phyloP scores from a whole-genome alignment of 2,888 invertebrate genomes.

The Busseola fusca region DNA sequence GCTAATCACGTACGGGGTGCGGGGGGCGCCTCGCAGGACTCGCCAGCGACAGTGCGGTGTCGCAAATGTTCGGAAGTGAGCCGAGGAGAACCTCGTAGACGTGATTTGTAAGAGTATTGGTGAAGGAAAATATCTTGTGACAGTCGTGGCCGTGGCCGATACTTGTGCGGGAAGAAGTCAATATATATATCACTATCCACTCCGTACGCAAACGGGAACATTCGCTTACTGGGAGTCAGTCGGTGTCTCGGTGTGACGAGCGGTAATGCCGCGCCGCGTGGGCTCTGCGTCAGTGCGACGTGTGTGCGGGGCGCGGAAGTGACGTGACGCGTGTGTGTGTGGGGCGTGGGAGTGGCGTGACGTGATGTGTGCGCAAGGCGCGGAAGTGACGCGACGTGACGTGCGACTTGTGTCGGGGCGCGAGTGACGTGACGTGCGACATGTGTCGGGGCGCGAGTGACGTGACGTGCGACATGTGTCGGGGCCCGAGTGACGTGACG shows the following conservation, averaged over 20 bases:
- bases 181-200: neutral
- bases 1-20: slow-evolving; percentile 11
- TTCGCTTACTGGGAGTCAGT: neutral
- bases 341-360: too few relatives aligned
- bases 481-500: too few relatives aligned
- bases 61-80: slow-evolving; percentile 9
- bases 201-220: neutral
- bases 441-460: neutral
- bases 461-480: neutral
- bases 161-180: neutral
- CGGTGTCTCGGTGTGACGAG: neutral
- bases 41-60: slow-evolving; percentile 16
- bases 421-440: too few relatives aligned
- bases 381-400: too few relatives aligned
- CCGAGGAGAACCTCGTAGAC: neutral
- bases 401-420: too few relatives aligned
- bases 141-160: neutral
- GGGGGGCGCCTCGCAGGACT: slow-evolving; percentile 11
- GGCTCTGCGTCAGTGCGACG: neutral
- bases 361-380: neutral
- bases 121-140: neutral
- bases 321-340: too few relatives aligned
- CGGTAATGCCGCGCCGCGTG: neutral
- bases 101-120: neutral
- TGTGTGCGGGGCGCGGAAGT: neutral